Conservation (phyloP, 2,888 invertebrate species). For the Ochropleura leucogaster region DNA sequence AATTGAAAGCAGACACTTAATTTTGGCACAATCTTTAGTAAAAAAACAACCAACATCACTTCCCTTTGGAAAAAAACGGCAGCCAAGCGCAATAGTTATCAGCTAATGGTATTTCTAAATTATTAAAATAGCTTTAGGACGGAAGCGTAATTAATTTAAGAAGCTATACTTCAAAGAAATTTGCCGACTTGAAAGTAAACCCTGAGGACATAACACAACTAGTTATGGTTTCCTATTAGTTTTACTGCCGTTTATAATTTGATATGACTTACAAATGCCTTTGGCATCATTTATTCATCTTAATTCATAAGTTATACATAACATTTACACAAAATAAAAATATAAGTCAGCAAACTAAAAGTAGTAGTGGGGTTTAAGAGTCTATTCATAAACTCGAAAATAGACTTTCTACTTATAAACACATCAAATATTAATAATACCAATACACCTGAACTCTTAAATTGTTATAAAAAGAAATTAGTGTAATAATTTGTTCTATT, state of each 20-base stretch:
- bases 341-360: slow-evolving; percentile 4
- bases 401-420: neutral
- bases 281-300: slow-evolving; percentile 70
- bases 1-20: slow-evolving; percentile 17
- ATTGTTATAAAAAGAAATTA: slow-evolving; percentile 10
- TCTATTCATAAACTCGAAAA: neutral
- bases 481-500: slow-evolving; percentile 42
- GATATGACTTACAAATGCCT: slow-evolving; percentile 81
- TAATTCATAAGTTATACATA: slow-evolving; percentile 51
- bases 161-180: slow-evolving; percentile 54
- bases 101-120: slow-evolving; percentile 54
- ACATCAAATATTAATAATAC: neutral
- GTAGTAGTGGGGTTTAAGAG: neutral
- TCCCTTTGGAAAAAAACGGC: slow-evolving; percentile 1
- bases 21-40: slow-evolving; percentile 36
- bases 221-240: slow-evolving; percentile 35
- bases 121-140: slow-evolving; percentile 71
- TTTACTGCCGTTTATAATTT: slow-evolving; percentile 64
- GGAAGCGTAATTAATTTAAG: slow-evolving; percentile 74
- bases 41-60: neutral
- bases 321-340: slow-evolving; percentile 29
- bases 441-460: neutral
- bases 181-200: slow-evolving; percentile 38
- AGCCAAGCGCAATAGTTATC: slow-evolving; percentile 24
- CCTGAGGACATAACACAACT: slow-evolving; percentile 27